phyloP scores from a whole-genome alignment of 2,113 vertebrate species.

The Piprites chloris region DNA sequence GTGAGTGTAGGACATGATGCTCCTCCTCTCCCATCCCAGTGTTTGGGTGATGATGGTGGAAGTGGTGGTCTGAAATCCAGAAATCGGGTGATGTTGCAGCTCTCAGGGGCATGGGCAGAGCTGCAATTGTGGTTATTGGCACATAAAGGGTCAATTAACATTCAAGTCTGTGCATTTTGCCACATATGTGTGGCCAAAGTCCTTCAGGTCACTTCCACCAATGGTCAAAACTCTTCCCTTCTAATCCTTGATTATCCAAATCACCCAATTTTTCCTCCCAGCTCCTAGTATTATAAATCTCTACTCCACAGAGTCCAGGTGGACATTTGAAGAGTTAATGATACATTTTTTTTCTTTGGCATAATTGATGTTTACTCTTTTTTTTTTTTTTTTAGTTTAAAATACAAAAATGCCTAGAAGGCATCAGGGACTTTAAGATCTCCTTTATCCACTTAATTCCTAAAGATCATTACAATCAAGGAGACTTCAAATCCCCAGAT shows the following conservation, averaged over 20 bases:
- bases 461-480: slow-evolving; percentile 55
- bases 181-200: background rate
- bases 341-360: background rate
- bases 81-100: background rate
- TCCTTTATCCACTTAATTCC: slow-evolving; percentile 55
- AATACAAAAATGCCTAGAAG: slow-evolving; percentile 5
- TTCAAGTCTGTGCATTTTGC: background rate
- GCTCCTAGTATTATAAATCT: background rate
- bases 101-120: background rate
- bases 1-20: background rate
- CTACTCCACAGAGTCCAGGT: background rate
- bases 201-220: background rate
- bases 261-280: background rate
- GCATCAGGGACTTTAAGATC: slow-evolving; percentile 21
- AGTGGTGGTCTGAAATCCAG: background rate
- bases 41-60: background rate
- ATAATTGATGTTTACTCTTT: slow-evolving; percentile 22
- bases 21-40: background rate
- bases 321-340: background rate
- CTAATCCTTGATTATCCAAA: background rate
- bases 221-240: background rate
- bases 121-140: background rate
- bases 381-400: background rate
- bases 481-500: slow-evolving; percentile 48
- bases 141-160: background rate